These are phyloP conservation scores for Amiota mariae DNA, from an alignment of 2,888 invertebrate species.

Conservation along the genomic window DNA sequence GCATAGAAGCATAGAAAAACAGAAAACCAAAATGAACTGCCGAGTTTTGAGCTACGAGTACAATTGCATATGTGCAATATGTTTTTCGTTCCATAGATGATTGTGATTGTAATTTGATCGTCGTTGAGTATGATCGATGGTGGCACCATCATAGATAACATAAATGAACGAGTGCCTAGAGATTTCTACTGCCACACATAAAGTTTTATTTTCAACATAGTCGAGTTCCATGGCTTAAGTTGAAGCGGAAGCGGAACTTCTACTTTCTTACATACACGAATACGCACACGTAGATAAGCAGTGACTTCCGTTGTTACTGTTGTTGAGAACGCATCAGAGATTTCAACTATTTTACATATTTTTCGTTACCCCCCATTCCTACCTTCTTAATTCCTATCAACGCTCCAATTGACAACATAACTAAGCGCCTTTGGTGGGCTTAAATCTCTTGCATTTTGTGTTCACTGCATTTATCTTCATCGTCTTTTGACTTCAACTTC, in stretches of 20 bases:
- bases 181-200: not conserved
- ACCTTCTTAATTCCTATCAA: not conserved
- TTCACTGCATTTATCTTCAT: conserved; percentile 29
- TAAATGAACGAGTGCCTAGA: conserved; percentile 9
- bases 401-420: not conserved
- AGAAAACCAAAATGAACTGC: not conserved
- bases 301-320: conserved; percentile 1
- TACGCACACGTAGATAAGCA: not conserved
- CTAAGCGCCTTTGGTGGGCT: not conserved
- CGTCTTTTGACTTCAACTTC: not conserved
- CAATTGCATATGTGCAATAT: conserved; percentile 22
- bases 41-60: conserved; percentile 1
- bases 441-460: not conserved
- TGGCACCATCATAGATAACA: not conserved
- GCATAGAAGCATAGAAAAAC: not conserved
- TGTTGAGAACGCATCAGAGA: conserved; percentile 39
- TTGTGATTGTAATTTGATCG: conserved; percentile 47
- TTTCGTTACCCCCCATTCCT: conserved; percentile 35
- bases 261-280: conserved; percentile 14
- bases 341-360: conserved; percentile 52
- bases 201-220: not conserved
- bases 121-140: conserved; percentile 62
- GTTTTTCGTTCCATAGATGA: not conserved
- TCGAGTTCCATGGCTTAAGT: conserved; percentile 21
- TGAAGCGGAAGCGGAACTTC: conserved; percentile 8